Conservation (phyloP, 2,888 invertebrate genomes). For the Lasioglossum pauxillum region DNA sequence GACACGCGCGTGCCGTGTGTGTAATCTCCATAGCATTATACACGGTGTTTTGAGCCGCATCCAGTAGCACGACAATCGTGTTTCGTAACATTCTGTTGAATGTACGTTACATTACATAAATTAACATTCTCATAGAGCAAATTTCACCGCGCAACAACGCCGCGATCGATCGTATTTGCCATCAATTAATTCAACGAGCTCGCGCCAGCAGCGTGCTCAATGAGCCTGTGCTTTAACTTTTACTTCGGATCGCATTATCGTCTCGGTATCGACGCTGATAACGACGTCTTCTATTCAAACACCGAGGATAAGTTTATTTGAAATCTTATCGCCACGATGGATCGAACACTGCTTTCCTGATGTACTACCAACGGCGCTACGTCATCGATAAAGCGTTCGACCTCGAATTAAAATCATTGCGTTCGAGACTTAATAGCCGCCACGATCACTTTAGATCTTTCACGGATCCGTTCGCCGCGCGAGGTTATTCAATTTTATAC, state of each 20-base stretch:
- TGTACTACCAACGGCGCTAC: not conserved
- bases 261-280: conserved; percentile 21
- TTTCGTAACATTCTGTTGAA: conserved; percentile 33
- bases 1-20: conserved; percentile 5
- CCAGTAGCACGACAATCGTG: conserved; percentile 49
- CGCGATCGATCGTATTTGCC: not conserved
- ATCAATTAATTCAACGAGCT: conserved; percentile 27
- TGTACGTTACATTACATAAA: conserved; percentile 42
- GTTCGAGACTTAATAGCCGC: not conserved
- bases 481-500: not conserved
- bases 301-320: conserved; percentile 31
- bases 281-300: not conserved
- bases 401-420: not conserved
- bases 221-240: not conserved
- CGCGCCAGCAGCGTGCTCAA: not conserved
- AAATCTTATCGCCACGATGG: not conserved
- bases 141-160: conserved; percentile 20
- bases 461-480: not conserved
- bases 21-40: conserved; percentile 21
- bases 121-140: conserved; percentile 52
- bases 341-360: not conserved
- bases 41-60: conserved; percentile 40
- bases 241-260: conserved; percentile 17
- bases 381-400: not conserved
- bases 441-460: not conserved